phyloP scores from a whole-genome alignment of 2,113 vertebrate genomes.

The Mobula hypostoma region DNA sequence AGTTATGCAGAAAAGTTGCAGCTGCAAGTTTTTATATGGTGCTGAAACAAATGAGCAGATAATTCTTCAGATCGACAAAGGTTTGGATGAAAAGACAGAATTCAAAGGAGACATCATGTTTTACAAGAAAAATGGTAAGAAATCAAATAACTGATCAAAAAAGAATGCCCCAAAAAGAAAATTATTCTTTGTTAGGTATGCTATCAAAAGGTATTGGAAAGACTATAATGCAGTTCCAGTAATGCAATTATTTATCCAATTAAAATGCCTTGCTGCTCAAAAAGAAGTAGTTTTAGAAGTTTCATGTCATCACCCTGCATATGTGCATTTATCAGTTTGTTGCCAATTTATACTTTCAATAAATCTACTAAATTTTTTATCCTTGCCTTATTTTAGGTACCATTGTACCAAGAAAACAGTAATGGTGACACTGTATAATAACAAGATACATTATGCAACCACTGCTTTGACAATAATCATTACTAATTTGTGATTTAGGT shows the following conservation, averaged over 20 bases:
- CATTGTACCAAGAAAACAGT: background rate
- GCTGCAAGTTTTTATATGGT: slow-evolving; percentile 91
- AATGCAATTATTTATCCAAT: background rate
- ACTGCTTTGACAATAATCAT: background rate
- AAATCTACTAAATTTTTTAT: background rate
- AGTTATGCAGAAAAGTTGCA: slow-evolving; percentile 98
- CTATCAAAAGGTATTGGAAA: background rate
- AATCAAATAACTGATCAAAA: background rate
- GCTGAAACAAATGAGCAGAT: slow-evolving; percentile 82
- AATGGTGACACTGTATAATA: background rate
- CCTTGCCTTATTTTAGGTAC: background rate
- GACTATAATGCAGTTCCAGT: background rate
- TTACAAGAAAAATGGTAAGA: slow-evolving; percentile 80
- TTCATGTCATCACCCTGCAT: background rate
- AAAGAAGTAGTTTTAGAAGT: background rate
- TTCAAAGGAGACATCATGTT: slow-evolving; percentile 97
- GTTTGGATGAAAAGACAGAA: slow-evolving; percentile 84
- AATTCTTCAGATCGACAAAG: slow-evolving; percentile 84
- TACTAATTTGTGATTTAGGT: background rate
- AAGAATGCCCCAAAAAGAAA: background rate
- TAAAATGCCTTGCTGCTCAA: background rate
- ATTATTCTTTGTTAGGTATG: background rate
- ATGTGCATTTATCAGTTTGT: background rate
- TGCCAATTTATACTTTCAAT: background rate
- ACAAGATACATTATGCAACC: background rate